Conservation (phyloP, 2,888 invertebrate species). For the Athalia rosae region DNA sequence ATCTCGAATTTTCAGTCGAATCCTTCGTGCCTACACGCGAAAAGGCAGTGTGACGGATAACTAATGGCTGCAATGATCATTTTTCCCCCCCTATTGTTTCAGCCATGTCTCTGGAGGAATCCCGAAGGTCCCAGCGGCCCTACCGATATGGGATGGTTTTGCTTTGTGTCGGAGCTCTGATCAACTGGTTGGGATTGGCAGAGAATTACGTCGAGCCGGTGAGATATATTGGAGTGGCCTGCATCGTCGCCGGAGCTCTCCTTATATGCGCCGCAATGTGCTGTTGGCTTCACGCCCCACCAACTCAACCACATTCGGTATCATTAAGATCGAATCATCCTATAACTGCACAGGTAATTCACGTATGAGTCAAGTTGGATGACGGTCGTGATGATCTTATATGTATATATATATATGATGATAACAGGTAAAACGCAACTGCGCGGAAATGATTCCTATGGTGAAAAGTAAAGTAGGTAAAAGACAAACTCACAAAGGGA, state of each 20-base stretch:
- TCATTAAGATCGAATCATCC: conserved; percentile 65
- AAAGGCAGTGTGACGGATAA: no score
- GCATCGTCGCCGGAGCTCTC: conserved; percentile 83
- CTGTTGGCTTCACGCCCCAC: conserved; percentile 79
- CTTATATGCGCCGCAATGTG: conserved; percentile 85
- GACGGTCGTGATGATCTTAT: background rate
- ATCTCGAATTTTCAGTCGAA: no score
- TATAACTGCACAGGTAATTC: conserved; percentile 69
- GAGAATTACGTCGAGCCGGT: conserved; percentile 84
- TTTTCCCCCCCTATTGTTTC: conserved; percentile 63
- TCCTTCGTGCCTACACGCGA: no score
- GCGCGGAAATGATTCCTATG: no score
- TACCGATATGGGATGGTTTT: conserved; percentile 85
- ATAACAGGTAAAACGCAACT: no score
- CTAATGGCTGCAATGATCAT: conserved; percentile 25
- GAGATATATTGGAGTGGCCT: conserved; percentile 83
- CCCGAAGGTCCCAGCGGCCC: conserved; percentile 81
- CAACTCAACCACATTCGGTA: conserved; percentile 57
- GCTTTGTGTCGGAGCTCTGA: conserved; percentile 82
- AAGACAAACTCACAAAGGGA: no score
- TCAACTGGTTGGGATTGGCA: conserved; percentile 84
- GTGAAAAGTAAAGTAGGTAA: no score
- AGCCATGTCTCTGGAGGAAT: conserved; percentile 82
- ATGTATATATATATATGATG: background rate
- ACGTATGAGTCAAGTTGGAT: background rate